Evolutionary conservation across 2,888 invertebrate genomes (phyloP).

Genomic region (Xanthia togata): DNA sequence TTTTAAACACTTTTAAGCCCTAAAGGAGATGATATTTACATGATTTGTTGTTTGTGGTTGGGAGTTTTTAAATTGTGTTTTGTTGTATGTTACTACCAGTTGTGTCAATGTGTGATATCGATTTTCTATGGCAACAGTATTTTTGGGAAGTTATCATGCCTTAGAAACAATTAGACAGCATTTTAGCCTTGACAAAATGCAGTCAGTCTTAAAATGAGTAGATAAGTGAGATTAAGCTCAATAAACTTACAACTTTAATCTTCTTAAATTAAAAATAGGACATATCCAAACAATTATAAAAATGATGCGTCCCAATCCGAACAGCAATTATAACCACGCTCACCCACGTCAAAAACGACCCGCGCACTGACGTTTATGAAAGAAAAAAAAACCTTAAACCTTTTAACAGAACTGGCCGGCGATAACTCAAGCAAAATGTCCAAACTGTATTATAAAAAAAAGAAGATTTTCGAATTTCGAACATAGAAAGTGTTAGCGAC

Average conservation of each 20-base stretch:
- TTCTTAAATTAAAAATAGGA: constrained; percentile 24
- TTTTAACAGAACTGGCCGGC: constrained; percentile 89
- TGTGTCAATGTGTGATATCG: not conserved
- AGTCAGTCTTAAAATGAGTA: not conserved
- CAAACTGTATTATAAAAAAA: constrained; percentile 84
- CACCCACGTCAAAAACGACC: constrained; percentile 88
- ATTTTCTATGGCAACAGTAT: not conserved
- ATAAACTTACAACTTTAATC: constrained; percentile 1
- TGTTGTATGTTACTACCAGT: not conserved
- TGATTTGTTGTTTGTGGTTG: constrained; percentile 3
- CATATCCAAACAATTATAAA: constrained; percentile 58
- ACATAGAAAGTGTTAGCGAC: constrained; percentile 90
- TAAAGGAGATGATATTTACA: too few relatives aligned
- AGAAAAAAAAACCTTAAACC: constrained; percentile 86
- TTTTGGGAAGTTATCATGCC: not conserved
- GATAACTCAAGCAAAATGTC: constrained; percentile 91
- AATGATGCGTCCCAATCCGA: constrained; percentile 36
- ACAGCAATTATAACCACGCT: constrained; percentile 89
- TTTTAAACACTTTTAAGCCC: not conserved
- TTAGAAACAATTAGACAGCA: not conserved
- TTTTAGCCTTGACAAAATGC: not conserved
- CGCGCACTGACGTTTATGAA: constrained; percentile 84
- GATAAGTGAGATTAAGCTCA: not conserved
- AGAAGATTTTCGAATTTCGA: constrained; percentile 81
- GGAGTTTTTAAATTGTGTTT: not conserved